Percentiles rank a stretch among this genome's conserved stretches.
Conservation (phyloP, 2,888 invertebrate species). For the Protonemura montana region DNA sequence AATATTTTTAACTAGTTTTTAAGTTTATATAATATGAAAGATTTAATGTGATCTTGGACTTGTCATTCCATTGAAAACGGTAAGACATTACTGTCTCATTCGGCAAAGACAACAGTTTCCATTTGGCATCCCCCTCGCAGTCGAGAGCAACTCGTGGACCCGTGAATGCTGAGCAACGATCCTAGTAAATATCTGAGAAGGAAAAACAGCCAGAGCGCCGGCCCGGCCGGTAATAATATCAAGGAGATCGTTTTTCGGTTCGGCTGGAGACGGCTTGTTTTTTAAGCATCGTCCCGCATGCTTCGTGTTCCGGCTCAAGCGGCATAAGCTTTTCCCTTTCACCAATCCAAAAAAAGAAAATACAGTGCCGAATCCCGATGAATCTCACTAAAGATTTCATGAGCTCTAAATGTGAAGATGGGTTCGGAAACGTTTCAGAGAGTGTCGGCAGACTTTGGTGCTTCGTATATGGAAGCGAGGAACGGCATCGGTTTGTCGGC, state of each 20-base stretch:
- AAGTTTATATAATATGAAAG: not conserved
- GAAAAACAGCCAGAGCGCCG: not conserved
- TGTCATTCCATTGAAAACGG: not conserved
- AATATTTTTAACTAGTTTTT: not conserved
- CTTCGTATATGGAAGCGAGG: not conserved
- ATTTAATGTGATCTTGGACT: constrained; percentile 2
- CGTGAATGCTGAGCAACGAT: not conserved
- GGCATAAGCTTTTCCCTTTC: not conserved
- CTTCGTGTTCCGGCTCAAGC: not conserved
- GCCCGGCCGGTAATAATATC: not conserved
- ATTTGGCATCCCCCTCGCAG: not conserved
- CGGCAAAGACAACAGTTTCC: not conserved
- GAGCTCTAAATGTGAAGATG: constrained; percentile 37
- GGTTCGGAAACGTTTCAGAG: constrained; percentile 9
- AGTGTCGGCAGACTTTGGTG: constrained; percentile 14
- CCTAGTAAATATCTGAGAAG: not conserved
- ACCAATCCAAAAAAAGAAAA: not conserved
- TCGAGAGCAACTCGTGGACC: not conserved
- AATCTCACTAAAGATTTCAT: constrained; percentile 29
- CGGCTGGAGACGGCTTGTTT: not conserved
- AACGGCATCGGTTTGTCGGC: not conserved
- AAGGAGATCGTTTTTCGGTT: not conserved
- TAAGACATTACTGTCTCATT: not conserved
- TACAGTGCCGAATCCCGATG: constrained; percentile 19
- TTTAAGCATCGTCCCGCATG: not conserved